Evolutionary conservation across 1,140 invertebrate genomes (phyloP).

Genomic region (Calycopis cecrops): DNA sequence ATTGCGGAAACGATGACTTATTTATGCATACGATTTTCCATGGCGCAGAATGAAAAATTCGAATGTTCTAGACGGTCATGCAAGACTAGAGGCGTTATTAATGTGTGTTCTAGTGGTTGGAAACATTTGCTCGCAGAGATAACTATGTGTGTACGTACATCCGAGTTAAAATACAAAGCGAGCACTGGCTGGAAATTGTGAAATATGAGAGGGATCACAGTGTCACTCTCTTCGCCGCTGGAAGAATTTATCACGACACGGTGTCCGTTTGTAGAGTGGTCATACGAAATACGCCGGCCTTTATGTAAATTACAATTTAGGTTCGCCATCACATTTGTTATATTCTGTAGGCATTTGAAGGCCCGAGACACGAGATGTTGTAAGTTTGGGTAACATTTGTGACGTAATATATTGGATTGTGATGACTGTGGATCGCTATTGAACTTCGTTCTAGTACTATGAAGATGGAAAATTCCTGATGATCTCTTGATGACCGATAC

Average conservation of each 20-base stretch:
- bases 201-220: slow-evolving; percentile 44
- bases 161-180: slow-evolving; percentile 31
- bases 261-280: slow-evolving; percentile 35
- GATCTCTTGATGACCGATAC: no score
- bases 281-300: slow-evolving; percentile 26
- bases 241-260: slow-evolving; percentile 43
- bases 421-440: no score
- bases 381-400: no score
- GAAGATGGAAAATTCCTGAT: no score
- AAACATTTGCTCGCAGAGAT: slow-evolving; percentile 29
- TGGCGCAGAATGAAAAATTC: slow-evolving; percentile 28
- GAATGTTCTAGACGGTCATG: slow-evolving; percentile 23
- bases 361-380: neutral
- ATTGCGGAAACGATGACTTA: slow-evolving; percentile 21
- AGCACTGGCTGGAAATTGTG: slow-evolving; percentile 36
- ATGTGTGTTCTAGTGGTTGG: slow-evolving; percentile 34
- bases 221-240: slow-evolving; percentile 37
- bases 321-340: slow-evolving; percentile 10
- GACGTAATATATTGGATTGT: no score
- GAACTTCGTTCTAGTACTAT: no score
- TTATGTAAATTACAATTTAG: slow-evolving; percentile 26
- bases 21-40: slow-evolving; percentile 31
- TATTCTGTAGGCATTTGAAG: neutral
- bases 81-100: slow-evolving; percentile 44
- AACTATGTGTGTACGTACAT: slow-evolving; percentile 34